A percentile compares a stretch with the other conserved stretches of the same genome.
These are phyloP conservation scores for Arrhamphus sclerolepis DNA, from an alignment of 2,797 vertebrate species.

Conservation along the genomic window DNA sequence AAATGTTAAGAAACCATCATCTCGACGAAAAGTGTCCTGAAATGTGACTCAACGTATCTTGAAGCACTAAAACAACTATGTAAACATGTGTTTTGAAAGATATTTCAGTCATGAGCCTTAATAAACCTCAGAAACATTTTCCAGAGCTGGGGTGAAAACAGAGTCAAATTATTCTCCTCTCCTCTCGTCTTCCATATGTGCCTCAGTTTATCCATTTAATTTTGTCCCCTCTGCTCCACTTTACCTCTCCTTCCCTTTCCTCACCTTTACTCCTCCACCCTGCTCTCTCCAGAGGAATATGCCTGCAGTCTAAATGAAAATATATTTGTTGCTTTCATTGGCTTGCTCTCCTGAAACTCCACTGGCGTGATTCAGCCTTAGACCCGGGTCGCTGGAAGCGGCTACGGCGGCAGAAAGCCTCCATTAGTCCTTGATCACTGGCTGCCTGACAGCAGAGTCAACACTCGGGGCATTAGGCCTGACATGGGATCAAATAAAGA, in stretches of 20 bases:
- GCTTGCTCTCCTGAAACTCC: conserved; percentile 56
- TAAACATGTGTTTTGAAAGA: conserved; percentile 56
- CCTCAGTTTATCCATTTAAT: conserved; percentile 38
- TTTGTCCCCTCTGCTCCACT: conserved; percentile 40
- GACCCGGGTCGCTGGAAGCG: conserved; percentile 66
- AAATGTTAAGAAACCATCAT: conserved; percentile 13
- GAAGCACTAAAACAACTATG: conserved; percentile 51
- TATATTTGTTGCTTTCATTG: conserved; percentile 79
- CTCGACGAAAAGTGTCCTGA: conserved; percentile 12
- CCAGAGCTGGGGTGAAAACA: conserved; percentile 46
- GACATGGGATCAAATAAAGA: conserved; percentile 77
- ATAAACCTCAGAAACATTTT: conserved; percentile 64
- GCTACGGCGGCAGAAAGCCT: conserved; percentile 69
- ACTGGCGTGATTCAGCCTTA: conserved; percentile 62
- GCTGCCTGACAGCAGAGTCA: conserved; percentile 74
- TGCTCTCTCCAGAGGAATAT: conserved; percentile 58
- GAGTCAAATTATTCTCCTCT: conserved; percentile 31
- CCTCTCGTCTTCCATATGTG: conserved; percentile 26
- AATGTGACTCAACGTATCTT: conserved; percentile 41
- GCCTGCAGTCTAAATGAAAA: conserved; percentile 73
- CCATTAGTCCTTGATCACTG: conserved; percentile 78
- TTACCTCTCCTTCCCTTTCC: conserved; percentile 48
- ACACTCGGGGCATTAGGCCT: conserved; percentile 70
- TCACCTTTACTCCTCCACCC: conserved; percentile 49
- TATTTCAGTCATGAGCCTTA: conserved; percentile 41